Conservation (phyloP, 1,140 invertebrate species). For the Spodoptera litura region DNA sequence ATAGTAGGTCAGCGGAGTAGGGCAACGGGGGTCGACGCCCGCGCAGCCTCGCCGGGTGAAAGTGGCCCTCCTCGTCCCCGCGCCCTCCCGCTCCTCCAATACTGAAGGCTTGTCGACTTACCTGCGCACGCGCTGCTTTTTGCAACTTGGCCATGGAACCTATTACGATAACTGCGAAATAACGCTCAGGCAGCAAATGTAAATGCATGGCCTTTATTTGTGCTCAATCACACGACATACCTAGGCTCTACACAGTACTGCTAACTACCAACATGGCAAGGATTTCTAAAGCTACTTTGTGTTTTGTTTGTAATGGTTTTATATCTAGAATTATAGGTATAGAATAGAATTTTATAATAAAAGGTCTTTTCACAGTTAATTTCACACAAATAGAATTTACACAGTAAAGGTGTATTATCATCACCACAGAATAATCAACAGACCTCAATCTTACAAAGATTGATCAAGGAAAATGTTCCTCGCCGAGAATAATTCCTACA, state of each 20-base stretch:
- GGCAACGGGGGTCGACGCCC: conserved; percentile 81
- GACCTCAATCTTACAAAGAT: neutral
- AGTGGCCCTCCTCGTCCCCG: conserved; percentile 78
- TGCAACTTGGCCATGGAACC: conserved; percentile 83
- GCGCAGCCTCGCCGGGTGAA: conserved; percentile 84
- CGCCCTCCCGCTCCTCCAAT: conserved; percentile 68
- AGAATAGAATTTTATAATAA: too few relatives aligned
- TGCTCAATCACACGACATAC: conserved; percentile 67
- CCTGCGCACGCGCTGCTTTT: conserved; percentile 82
- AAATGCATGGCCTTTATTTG: conserved; percentile 75
- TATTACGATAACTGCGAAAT: conserved; percentile 82
- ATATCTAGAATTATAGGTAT: too few relatives aligned
- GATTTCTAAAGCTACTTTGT: conserved; percentile 3
- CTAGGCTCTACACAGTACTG: neutral
- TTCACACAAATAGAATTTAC: neutral
- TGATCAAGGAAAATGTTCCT: conserved; percentile 26
- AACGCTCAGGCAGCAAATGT: conserved; percentile 74
- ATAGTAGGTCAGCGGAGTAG: conserved; percentile 84
- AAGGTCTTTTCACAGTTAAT: too few relatives aligned
- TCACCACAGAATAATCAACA: neutral
- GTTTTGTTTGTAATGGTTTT: neutral
- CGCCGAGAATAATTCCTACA: neutral
- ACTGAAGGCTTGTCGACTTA: conserved; percentile 70
- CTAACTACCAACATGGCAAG: neutral
- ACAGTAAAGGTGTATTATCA: neutral